Evolutionary conservation across 2,113 vertebrate genomes (phyloP), one percentile per base, ranked within the genome.

Genomic region (Bujurquina vittata): DNA sequence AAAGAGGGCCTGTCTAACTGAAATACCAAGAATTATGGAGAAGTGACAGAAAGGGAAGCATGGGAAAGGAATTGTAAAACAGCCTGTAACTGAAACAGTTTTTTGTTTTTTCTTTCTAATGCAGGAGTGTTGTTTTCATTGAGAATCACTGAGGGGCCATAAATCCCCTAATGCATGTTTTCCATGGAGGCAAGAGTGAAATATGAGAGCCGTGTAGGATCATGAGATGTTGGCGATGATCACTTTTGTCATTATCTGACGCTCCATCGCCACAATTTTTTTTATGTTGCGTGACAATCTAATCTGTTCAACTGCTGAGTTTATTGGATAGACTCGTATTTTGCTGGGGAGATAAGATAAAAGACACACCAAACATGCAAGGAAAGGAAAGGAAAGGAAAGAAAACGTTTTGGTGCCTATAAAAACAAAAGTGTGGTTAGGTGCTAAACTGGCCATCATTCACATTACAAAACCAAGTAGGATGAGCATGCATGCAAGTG

Each of bases 1-100:
- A 91, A 93, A 93, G 84, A 92, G 85, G 94, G 94, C 91, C 89
- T 94, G 96, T 95, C 95, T 95, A 97, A 98, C 97, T 84, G 97
- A 97, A 98, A 97, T 90, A 93, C 90, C 87, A 97, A 97, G 97
- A 97, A 93, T 96, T 97, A 97, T 96, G 97, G 97, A 98, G 98
- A 98, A 98, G 97, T 97, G 96, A 96, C 97, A 97, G 96, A 98
- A 97, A 97, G 96, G 97, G 97, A 98, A 98, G 97, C 97, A 93
- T 88, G 91, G 92, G 94, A 85, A 95, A 96, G 97, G 98, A 98
- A 97, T 97, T 95, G 93, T 96, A 91, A 93, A 95, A 95, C 94
- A 87, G 87, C 76, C 84, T 89, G 85, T 91, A 96, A 95, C 94
- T 90, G 95, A 95, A 95, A 95, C 82, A 54, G 20, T 10, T 63